A percentile compares a stretch with the other conserved stretches of the same genome.
These are phyloP conservation scores for Megaleporinus macrocephalus DNA, from an alignment of 2,113 vertebrate genomes.

Conservation along the genomic window DNA sequence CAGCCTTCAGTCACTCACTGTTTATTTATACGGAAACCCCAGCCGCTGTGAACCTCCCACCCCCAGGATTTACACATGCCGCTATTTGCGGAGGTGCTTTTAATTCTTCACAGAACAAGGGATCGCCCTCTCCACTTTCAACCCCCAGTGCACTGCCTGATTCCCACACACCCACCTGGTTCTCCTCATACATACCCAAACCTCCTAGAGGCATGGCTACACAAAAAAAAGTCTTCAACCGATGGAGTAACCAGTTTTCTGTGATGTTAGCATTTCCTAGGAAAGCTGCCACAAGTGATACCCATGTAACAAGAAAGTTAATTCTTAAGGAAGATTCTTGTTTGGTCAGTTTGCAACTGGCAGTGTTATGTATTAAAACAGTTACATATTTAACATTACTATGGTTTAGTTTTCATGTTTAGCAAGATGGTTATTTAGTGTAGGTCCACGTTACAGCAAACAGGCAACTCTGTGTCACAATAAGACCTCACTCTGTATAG, in stretches of 20 bases:
- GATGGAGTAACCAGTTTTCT: slow-evolving; percentile 20
- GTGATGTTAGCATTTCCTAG: slow-evolving; percentile 29
- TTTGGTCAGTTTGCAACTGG: too few species aligned
- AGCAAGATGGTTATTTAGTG: too few species aligned
- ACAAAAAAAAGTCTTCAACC: neutral
- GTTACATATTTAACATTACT: too few species aligned
- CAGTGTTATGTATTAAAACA: too few species aligned
- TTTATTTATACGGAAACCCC: slow-evolving; percentile 84
- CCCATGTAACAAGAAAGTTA: too few species aligned
- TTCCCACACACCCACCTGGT: slow-evolving; percentile 60
- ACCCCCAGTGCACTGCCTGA: slow-evolving; percentile 41
- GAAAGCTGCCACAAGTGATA: slow-evolving; percentile 26
- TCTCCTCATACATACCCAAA: slow-evolving; percentile 26
- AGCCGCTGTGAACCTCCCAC: slow-evolving; percentile 73
- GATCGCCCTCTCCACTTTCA: slow-evolving; percentile 69
- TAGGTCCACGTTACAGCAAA: too few species aligned
- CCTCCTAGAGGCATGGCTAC: slow-evolving; percentile 22
- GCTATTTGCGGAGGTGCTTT: slow-evolving; percentile 81
- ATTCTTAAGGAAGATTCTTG: too few species aligned
- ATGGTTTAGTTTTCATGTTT: too few species aligned
- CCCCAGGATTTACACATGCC: slow-evolving; percentile 77
- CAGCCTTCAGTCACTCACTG: slow-evolving; percentile 74
- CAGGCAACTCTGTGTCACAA: too few species aligned
- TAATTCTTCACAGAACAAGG: slow-evolving; percentile 78
- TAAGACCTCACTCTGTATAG: too few species aligned